phyloP scores from a whole-genome alignment of 2,113 vertebrate genomes.

The Cairina moschata region DNA sequence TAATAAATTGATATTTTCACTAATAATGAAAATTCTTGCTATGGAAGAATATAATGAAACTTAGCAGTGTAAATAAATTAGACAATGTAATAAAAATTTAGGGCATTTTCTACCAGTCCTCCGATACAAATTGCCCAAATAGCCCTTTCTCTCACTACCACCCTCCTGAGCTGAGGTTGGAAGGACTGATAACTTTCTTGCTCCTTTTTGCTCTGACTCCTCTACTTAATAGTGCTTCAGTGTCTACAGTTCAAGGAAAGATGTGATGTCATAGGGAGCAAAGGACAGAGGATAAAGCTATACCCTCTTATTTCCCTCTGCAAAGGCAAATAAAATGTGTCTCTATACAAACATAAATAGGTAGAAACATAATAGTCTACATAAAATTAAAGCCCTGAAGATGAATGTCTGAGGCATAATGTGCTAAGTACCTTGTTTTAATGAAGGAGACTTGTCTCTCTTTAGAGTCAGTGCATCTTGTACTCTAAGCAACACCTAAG shows the following conservation, averaged over 20 bases:
- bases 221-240: neutral
- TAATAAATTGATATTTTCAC: neutral
- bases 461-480: neutral
- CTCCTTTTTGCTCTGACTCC: neutral
- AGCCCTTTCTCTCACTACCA: neutral
- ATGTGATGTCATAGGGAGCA: too few relatives aligned
- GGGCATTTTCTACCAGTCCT: neutral
- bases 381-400: neutral
- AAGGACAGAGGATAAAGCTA: neutral
- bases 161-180: neutral
- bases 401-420: neutral
- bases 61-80: neutral
- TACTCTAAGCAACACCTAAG: too few relatives aligned
- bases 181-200: neutral
- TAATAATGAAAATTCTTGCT: neutral
- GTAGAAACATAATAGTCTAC: neutral
- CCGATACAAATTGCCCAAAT: neutral
- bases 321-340: neutral
- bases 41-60: neutral
- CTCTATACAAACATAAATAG: neutral
- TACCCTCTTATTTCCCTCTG: neutral
- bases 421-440: neutral
- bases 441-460: neutral
- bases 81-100: neutral
- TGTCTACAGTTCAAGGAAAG: too few relatives aligned